A percentile compares a stretch with the other conserved stretches of the same genome.
These are phyloP conservation scores for Hemistola chrysoprasaria DNA, from an alignment of 2,888 invertebrate genomes.

Conservation along the genomic window DNA sequence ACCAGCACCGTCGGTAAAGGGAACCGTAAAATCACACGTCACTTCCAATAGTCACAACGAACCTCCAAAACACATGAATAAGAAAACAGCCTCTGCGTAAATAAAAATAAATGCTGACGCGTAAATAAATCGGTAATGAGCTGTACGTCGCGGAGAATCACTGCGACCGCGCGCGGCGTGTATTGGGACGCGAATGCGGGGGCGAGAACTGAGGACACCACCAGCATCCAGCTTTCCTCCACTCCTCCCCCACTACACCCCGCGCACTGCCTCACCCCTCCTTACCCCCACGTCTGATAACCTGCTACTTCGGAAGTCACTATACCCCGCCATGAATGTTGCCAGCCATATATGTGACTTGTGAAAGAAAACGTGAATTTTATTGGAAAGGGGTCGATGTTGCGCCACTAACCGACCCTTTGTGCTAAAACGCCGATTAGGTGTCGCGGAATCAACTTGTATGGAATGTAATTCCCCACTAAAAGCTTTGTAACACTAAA, in stretches of 20 bases:
- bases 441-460: constrained; percentile 51
- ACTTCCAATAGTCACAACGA: constrained; percentile 69
- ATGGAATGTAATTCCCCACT: constrained; percentile 36
- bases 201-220: constrained; percentile 49
- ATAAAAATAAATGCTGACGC: constrained; percentile 57
- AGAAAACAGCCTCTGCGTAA: constrained; percentile 44
- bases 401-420: constrained; percentile 53
- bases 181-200: constrained; percentile 71
- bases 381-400: constrained; percentile 69
- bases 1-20: constrained; percentile 29
- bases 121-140: constrained; percentile 50
- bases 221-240: constrained; percentile 67
- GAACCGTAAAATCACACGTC: constrained; percentile 62
- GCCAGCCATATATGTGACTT: constrained; percentile 62
- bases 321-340: constrained; percentile 77
- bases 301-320: constrained; percentile 81
- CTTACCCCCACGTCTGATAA: constrained; percentile 67
- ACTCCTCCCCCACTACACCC: constrained; percentile 36
- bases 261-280: constrained; percentile 41
- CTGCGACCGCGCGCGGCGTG: constrained; percentile 64
- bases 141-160: constrained; percentile 40
- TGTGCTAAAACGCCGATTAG: constrained; percentile 62
- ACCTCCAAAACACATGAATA: constrained; percentile 54
- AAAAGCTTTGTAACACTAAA: constrained; percentile 44
- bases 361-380: constrained; percentile 75